Conservation (phyloP, 2,113 vertebrate genomes). For the Petromus typicus region DNA sequence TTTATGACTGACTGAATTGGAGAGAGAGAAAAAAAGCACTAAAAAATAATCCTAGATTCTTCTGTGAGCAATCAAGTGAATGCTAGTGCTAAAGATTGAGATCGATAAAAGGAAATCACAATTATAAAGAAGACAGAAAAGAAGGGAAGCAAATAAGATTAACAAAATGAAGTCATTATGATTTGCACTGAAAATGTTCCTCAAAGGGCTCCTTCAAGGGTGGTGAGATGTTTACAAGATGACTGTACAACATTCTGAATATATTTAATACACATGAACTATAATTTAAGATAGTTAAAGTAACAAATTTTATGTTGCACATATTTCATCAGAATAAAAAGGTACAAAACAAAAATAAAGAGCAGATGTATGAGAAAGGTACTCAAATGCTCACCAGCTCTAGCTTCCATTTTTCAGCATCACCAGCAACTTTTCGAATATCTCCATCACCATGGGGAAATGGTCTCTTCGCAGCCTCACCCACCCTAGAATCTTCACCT, state of each 20-base stretch:
- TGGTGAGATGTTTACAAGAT: not conserved
- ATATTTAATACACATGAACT: not conserved
- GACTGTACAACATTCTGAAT: not conserved
- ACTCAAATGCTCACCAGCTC: slow-evolving; percentile 89
- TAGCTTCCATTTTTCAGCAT: slow-evolving; percentile 86
- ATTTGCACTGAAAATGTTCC: not conserved
- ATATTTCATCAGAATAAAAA: not conserved
- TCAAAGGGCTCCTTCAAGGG: not conserved
- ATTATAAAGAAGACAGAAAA: slow-evolving; percentile 18
- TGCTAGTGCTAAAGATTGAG: not conserved
- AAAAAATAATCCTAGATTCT: not conserved
- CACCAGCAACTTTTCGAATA: slow-evolving; percentile 67
- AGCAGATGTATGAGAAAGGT: not conserved
- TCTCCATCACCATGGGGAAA: slow-evolving; percentile 34
- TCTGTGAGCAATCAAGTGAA: not conserved
- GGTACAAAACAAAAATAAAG: not conserved
- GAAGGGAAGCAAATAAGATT: not conserved
- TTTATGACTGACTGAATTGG: not conserved
- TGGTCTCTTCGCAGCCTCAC: slow-evolving; percentile 52
- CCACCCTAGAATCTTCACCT: slow-evolving; percentile 55
- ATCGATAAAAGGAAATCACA: not conserved
- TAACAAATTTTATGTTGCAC: not conserved
- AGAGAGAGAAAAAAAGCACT: not conserved
- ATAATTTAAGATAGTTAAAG: not conserved
- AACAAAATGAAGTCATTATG: not conserved